A percentile compares a stretch with the other conserved stretches of the same genome.
phyloP scores from a whole-genome alignment of 2,113 vertebrate genomes.

The Callochromis pleurospilus region DNA sequence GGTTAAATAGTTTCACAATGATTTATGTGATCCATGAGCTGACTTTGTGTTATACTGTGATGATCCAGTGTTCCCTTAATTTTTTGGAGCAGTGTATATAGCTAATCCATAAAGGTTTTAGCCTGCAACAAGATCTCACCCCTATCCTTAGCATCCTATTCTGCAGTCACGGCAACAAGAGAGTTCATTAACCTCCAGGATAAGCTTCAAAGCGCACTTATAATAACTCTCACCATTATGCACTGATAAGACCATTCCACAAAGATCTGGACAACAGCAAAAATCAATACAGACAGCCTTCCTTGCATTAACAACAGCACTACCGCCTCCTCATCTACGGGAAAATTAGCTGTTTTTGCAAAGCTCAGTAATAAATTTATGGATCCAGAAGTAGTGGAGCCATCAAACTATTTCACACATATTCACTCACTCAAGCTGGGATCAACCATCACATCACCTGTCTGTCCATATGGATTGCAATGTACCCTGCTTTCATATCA shows the following conservation, averaged over 20 bases:
- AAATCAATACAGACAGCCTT: neutral
- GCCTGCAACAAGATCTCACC: neutral
- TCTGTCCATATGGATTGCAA: neutral
- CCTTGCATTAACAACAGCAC: neutral
- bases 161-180: neutral
- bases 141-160: neutral
- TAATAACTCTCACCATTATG: neutral
- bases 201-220: neutral
- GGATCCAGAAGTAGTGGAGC: neutral
- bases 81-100: neutral
- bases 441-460: constrained; percentile 11
- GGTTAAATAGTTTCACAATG: neutral
- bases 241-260: neutral
- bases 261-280: neutral
- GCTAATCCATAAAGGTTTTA: neutral
- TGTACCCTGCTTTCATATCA: neutral
- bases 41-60: neutral
- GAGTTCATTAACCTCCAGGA: neutral
- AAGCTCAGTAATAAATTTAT: neutral
- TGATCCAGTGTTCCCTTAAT: neutral
- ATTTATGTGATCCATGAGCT: neutral
- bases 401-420: neutral
- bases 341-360: neutral
- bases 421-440: neutral
- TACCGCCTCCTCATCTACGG: neutral